phyloP scores from a whole-genome alignment of 2,113 vertebrate genomes.

The Ivindomyrus marchei region DNA sequence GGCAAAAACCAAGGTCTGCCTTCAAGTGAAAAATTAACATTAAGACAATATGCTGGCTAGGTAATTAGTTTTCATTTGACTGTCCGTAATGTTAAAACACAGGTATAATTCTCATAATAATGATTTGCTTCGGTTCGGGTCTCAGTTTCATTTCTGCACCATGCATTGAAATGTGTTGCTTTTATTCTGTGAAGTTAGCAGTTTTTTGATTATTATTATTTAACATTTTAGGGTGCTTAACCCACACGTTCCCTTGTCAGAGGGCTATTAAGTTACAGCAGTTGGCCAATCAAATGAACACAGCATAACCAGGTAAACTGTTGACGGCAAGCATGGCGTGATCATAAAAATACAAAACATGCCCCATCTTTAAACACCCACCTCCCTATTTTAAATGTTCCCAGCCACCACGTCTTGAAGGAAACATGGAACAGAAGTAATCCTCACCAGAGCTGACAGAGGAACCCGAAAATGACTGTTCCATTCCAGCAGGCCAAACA shows the following conservation, averaged over 20 bases:
- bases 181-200: background rate
- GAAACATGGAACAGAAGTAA: background rate
- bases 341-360: background rate
- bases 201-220: background rate
- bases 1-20: background rate
- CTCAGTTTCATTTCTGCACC: background rate
- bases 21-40: background rate
- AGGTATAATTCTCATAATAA: background rate
- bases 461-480: background rate
- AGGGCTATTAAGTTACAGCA: background rate
- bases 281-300: background rate
- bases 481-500: background rate
- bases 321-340: background rate
- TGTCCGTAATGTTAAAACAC: background rate
- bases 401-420: background rate
- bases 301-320: background rate
- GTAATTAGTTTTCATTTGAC: background rate
- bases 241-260: background rate
- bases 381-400: background rate
- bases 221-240: background rate
- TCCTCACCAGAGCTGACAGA: slow-evolving; percentile 1
- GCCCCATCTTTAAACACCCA: background rate
- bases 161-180: background rate
- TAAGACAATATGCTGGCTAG: background rate
- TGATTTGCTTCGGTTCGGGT: background rate